Evolutionary conservation across 2,797 vertebrate genomes (phyloP).

Genomic region (Vespertilio murinus): DNA sequence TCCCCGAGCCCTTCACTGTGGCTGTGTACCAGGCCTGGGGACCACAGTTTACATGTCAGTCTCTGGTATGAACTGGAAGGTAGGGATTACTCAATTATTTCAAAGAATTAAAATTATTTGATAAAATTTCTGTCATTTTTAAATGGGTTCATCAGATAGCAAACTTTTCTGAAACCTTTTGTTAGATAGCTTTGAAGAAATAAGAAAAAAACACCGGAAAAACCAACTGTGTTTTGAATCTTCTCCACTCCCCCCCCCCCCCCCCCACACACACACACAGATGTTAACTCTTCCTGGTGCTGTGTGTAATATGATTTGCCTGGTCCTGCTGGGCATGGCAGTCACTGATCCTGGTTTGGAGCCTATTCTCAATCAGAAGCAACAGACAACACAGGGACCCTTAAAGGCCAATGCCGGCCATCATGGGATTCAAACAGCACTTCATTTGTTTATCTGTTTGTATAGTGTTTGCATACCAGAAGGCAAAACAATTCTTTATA

Average conservation of each 20-base stretch:
- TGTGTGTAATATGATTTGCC: constrained; percentile 92
- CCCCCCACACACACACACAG: not conserved
- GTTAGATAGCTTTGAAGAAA: not conserved
- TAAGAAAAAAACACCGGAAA: not conserved
- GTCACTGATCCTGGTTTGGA: constrained; percentile 88
- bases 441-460: not conserved
- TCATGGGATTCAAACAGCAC: not conserved
- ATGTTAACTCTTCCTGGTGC: constrained; percentile 85
- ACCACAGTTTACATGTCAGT: not conserved
- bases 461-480: not conserved
- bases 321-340: constrained; percentile 89
- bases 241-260: not conserved
- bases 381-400: constrained; percentile 70
- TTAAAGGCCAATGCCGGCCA: not conserved
- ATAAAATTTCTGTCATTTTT: not conserved
- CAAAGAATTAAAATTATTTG: not conserved
- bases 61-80: not conserved
- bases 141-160: not conserved
- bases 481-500: not conserved
- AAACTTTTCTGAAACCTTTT: not conserved
- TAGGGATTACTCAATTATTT: not conserved
- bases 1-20: not conserved
- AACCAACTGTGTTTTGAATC: not conserved
- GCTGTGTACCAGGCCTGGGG: not conserved
- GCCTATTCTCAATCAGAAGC: constrained; percentile 89